These are phyloP conservation scores for Halichoeres trimaculatus DNA, from an alignment of 2,113 vertebrate genomes.

Conservation along the genomic window DNA sequence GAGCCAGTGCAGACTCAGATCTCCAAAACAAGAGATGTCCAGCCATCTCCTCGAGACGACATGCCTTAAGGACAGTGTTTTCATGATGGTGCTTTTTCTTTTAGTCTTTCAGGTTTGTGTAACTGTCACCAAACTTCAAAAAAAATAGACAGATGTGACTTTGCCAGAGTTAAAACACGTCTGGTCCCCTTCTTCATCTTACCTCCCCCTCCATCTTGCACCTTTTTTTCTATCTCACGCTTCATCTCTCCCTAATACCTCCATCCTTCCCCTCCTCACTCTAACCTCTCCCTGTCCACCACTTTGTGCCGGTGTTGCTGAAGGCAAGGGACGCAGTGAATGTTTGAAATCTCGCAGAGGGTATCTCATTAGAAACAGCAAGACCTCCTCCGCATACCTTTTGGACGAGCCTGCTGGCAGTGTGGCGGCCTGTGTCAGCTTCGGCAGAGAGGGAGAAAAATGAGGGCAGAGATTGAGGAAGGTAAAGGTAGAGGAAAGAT, in stretches of 20 bases:
- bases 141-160: not conserved
- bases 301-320: conserved; percentile 8
- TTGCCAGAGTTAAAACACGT: not conserved
- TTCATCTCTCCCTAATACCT: conserved; percentile 29
- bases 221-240: conserved; percentile 20
- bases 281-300: conserved; percentile 19
- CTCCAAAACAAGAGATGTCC: conserved; percentile 15
- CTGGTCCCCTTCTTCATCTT: not conserved
- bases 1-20: conserved; percentile 31
- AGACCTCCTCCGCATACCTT: conserved; percentile 26
- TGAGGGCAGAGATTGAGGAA: conserved; percentile 21
- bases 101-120: not conserved
- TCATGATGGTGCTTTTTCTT: too few relatives aligned
- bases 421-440: conserved; percentile 7
- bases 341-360: conserved; percentile 40
- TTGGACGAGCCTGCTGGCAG: conserved; percentile 18
- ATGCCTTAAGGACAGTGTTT: not conserved
- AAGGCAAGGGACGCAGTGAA: conserved; percentile 25
- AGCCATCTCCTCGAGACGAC: conserved; percentile 21
- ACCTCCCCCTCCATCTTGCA: not conserved
- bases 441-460: conserved; percentile 10
- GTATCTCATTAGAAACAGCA: conserved; percentile 62
- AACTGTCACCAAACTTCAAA: conserved; percentile 8
- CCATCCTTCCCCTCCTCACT: conserved; percentile 2
- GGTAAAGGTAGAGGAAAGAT: conserved; percentile 20